Evolutionary conservation across 2,888 invertebrate species (phyloP).

Genomic region (Aspidiotus destructor): DNA sequence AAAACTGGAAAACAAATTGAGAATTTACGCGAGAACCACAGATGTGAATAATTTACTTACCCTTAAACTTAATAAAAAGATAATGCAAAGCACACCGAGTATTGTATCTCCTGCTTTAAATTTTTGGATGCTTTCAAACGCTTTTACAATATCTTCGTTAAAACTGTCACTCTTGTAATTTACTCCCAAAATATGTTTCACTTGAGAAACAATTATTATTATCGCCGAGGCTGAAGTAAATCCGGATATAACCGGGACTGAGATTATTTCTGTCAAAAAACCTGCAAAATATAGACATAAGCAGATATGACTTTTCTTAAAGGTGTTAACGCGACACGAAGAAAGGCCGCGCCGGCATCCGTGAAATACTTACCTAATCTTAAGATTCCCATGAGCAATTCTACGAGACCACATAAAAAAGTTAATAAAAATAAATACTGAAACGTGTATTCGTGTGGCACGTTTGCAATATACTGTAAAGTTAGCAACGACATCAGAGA

Average conservation of each 20-base stretch:
- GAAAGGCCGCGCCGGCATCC: too few relatives aligned
- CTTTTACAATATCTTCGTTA: constrained; percentile 49
- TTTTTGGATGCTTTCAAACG: constrained; percentile 45
- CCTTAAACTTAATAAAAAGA: constrained; percentile 55
- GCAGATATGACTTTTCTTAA: background rate
- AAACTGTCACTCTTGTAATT: constrained; percentile 56
- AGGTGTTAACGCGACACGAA: background rate
- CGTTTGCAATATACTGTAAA: constrained; percentile 58
- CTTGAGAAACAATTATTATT: constrained; percentile 63
- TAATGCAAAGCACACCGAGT: constrained; percentile 57
- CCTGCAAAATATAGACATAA: constrained; percentile 46
- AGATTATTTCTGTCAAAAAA: constrained; percentile 74
- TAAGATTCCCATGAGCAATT: constrained; percentile 70
- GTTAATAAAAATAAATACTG: constrained; percentile 48
- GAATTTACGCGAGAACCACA: too few relatives aligned
- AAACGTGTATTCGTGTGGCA: constrained; percentile 62
- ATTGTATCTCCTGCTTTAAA: constrained; percentile 53
- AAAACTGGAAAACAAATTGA: too few relatives aligned
- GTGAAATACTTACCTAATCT: constrained; percentile 52
- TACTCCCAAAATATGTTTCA: constrained; percentile 64
- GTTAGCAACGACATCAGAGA: constrained; percentile 84
- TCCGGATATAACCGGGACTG: constrained; percentile 69
- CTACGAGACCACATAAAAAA: constrained; percentile 67
- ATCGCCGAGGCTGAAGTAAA: constrained; percentile 76
- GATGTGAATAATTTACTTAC: constrained; percentile 44